Percentiles rank a stretch among this genome's conserved stretches.
Conservation (phyloP, 2,113 vertebrate species). For the Scytalopus superciliaris region DNA sequence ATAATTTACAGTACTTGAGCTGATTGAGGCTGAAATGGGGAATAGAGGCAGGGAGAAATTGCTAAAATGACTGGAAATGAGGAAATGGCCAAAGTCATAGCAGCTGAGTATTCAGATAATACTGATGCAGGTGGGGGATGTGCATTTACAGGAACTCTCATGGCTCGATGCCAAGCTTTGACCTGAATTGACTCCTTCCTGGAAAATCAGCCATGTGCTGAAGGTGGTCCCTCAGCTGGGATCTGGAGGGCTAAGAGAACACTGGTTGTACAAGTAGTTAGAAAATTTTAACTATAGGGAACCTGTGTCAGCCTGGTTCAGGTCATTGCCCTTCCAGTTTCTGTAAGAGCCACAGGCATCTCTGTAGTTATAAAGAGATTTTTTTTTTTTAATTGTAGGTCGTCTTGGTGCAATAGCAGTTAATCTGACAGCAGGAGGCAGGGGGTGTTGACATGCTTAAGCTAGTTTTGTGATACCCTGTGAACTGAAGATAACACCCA, state of each 20-base stretch:
- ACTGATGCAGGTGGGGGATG: rapidly evolving
- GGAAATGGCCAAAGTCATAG: neutral
- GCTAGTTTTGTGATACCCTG: neutral
- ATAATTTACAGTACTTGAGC: neutral
- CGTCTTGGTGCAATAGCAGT: neutral
- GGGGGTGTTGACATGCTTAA: neutral
- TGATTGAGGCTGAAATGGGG: neutral
- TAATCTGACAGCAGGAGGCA: neutral
- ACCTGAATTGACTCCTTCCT: neutral
- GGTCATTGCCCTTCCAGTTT: neutral
- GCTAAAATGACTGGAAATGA: neutral
- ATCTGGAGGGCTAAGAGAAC: neutral
- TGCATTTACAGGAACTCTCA: neutral
- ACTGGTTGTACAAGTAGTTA: neutral
- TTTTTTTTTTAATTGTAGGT: neutral
- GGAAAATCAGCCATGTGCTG: neutral
- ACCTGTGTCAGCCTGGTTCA: neutral
- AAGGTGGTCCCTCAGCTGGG: neutral
- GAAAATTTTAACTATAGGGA: neutral
- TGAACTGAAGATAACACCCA: neutral
- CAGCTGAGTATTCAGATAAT: neutral
- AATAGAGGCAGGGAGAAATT: neutral
- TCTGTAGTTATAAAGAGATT: neutral
- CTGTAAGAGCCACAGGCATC: neutral
- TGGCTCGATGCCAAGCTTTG: neutral